These are phyloP conservation scores for Poeciliopsis paucimaculata DNA, from an alignment of 2,797 vertebrate genomes.

Conservation along the genomic window DNA sequence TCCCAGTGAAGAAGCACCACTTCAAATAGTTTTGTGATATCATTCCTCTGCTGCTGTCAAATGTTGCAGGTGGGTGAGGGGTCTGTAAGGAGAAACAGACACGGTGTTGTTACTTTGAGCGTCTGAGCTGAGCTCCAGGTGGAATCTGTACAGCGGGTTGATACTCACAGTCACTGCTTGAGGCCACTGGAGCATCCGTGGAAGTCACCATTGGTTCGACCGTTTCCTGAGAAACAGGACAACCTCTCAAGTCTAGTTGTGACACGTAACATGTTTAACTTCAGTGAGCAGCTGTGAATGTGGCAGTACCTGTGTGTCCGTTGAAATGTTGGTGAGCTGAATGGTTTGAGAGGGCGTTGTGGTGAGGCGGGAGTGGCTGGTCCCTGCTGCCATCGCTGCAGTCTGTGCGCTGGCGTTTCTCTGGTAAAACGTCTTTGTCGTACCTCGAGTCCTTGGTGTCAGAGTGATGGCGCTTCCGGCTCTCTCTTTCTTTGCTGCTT, in stretches of 20 bases:
- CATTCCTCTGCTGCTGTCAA: slow-evolving; percentile 82
- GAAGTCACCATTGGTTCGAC: slow-evolving; percentile 58
- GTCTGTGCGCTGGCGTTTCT: slow-evolving; percentile 53
- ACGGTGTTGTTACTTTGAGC: slow-evolving; percentile 21
- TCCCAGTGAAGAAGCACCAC: slow-evolving; percentile 90
- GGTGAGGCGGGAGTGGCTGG: slow-evolving; percentile 17
- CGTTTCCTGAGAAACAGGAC: slow-evolving; percentile 63
- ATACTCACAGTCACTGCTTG: slow-evolving; percentile 66
- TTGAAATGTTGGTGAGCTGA: slow-evolving; percentile 61
- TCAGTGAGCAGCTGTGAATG: not conserved
- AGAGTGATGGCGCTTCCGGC: slow-evolving; percentile 54
- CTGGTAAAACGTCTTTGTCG: slow-evolving; percentile 25
- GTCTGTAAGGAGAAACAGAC: slow-evolving; percentile 67
- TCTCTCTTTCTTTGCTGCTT: slow-evolving; percentile 63
- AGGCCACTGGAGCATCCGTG: slow-evolving; percentile 54
- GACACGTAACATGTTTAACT: not conserved
- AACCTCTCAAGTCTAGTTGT: not conserved
- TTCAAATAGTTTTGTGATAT: slow-evolving; percentile 70
- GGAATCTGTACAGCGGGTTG: not conserved
- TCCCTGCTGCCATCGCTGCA: not conserved
- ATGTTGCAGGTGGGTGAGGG: slow-evolving; percentile 65
- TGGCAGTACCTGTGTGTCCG: slow-evolving; percentile 65
- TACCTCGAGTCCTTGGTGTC: slow-evolving; percentile 53
- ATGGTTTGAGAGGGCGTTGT: slow-evolving; percentile 35
- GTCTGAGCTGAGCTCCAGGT: not conserved